A percentile compares a stretch with the other conserved stretches of the same genome.
These are phyloP conservation scores for Leptopilina myrica DNA, from an alignment of 2,888 invertebrate genomes.

Conservation along the genomic window DNA sequence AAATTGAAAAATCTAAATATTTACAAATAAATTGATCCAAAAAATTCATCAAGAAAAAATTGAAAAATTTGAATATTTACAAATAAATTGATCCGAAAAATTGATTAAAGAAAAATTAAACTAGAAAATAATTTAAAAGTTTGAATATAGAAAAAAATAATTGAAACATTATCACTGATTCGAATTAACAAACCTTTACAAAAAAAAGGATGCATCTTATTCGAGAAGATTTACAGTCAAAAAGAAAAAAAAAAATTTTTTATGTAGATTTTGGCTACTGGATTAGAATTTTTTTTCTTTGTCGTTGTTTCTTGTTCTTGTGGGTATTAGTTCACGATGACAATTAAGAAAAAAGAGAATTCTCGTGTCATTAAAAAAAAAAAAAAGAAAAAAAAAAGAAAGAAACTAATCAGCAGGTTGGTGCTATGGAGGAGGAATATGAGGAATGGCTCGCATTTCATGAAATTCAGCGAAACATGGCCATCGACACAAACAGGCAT, in stretches of 20 bases:
- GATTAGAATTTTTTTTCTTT: constrained; percentile 43
- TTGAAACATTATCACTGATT: too few relatives aligned
- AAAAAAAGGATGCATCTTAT: constrained; percentile 22
- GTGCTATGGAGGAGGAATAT: constrained; percentile 76
- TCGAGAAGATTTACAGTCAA: constrained; percentile 19
- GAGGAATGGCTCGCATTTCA: constrained; percentile 74
- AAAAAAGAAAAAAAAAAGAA: too few relatives aligned
- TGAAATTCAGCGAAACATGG: constrained; percentile 76
- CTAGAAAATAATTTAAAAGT: too few relatives aligned
- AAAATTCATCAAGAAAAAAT: too few relatives aligned
- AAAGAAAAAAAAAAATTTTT: background rate
- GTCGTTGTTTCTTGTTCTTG: constrained; percentile 44
- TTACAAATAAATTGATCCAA: too few relatives aligned
- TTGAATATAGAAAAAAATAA: too few relatives aligned
- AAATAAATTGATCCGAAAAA: too few relatives aligned
- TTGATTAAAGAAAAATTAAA: too few relatives aligned
- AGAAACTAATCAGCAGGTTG: constrained; percentile 60
- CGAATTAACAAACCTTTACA: too few relatives aligned
- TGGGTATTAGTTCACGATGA: constrained; percentile 59
- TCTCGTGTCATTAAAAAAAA: constrained; percentile 42
- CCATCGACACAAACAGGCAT: constrained; percentile 76
- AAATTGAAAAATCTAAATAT: too few relatives aligned
- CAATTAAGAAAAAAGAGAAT: background rate
- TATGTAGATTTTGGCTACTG: background rate
- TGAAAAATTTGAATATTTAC: too few relatives aligned